A percentile compares a stretch with the other conserved stretches of the same genome.
Evolutionary conservation across 2,888 invertebrate species (phyloP).

Genomic region (Melanotus villosus): DNA sequence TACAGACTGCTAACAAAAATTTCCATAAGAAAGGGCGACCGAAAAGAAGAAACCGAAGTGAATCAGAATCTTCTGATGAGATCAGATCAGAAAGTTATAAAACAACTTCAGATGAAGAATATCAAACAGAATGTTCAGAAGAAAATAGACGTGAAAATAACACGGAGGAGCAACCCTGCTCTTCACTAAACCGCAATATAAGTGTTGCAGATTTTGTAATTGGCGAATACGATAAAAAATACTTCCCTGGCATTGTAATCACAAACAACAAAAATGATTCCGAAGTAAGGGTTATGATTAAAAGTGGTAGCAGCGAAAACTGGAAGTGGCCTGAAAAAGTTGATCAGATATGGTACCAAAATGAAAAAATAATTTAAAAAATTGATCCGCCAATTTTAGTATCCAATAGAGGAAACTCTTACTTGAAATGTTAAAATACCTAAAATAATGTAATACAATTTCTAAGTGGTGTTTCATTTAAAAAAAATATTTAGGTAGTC

Average conservation of each 20-base stretch:
- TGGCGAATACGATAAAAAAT: neutral
- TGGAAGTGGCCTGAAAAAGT: slow-evolving; percentile 13
- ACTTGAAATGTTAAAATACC: too few species aligned
- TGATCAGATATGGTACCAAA: slow-evolving; percentile 11
- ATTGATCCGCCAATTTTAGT: neutral
- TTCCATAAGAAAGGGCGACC: too few species aligned
- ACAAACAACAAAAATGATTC: neutral
- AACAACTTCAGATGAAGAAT: neutral
- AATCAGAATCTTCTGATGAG: neutral
- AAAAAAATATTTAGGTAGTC: too few species aligned
- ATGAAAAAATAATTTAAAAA: neutral
- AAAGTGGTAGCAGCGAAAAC: neutral
- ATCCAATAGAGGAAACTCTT: too few species aligned
- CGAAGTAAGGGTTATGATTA: neutral
- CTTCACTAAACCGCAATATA: too few species aligned
- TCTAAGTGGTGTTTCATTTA: too few species aligned
- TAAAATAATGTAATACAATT: too few species aligned
- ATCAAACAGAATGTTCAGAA: neutral
- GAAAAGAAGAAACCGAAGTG: too few species aligned
- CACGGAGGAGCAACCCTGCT: too few species aligned
- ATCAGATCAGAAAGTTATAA: neutral
- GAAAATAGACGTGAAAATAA: too few species aligned
- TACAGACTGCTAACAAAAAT: too few species aligned
- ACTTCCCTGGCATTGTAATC: slow-evolving; percentile 1
- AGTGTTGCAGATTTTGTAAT: slow-evolving; percentile 10